Evolutionary conservation across 2,888 invertebrate genomes (phyloP).

Genomic region (Piscicola geometra): DNA sequence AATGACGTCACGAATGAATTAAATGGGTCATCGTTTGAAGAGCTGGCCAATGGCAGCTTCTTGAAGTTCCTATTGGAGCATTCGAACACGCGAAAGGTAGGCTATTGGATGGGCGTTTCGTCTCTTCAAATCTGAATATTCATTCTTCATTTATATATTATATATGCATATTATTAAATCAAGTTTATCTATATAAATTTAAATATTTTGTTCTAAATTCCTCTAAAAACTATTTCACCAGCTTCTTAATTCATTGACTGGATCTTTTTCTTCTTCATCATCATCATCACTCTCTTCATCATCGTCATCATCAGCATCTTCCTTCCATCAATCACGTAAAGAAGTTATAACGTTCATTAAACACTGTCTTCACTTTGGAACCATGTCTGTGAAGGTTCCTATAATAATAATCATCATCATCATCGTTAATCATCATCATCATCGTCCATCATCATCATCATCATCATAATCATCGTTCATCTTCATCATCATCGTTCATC

Average conservation of each 20-base stretch:
- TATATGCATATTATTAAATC: no score
- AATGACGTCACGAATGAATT: neutral
- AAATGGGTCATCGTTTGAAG: neutral
- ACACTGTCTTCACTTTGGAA: neutral
- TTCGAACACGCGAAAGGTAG: neutral
- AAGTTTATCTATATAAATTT: no score
- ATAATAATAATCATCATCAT: no score
- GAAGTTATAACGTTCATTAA: neutral
- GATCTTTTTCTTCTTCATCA: neutral
- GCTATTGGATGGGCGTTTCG: neutral
- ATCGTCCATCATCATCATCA: neutral
- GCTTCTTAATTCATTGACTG: no score
- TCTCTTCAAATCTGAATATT: no score
- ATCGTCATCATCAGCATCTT: neutral
- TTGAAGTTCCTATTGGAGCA: neutral
- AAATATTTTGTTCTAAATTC: no score
- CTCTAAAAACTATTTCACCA: no score
- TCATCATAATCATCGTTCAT: conserved; percentile 32
- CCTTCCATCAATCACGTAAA: neutral
- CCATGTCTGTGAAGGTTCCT: neutral
- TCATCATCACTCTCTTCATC: neutral
- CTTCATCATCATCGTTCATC: conserved; percentile 13
- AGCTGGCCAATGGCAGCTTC: neutral
- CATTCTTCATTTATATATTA: no score
- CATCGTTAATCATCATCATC: conserved; percentile 17